phyloP scores from a whole-genome alignment of 2,888 invertebrate genomes.

The Aelia acuminata region DNA sequence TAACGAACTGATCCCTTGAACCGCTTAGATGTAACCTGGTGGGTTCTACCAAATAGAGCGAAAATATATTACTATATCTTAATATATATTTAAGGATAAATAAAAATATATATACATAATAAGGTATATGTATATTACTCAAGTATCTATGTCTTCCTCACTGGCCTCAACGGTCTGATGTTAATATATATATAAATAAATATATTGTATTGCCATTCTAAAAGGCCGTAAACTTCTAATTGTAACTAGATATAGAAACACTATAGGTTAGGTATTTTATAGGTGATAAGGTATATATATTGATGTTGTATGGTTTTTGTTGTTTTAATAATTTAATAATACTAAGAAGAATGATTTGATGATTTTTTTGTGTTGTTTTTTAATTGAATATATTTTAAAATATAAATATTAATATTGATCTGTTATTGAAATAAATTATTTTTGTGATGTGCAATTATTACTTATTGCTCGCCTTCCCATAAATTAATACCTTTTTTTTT shows the following conservation, averaged over 20 bases:
- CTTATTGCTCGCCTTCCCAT: background rate
- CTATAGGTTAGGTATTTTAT: slow-evolving; percentile 53
- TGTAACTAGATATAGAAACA: slow-evolving; percentile 59
- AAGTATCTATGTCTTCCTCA: slow-evolving; percentile 65
- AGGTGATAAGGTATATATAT: slow-evolving; percentile 58
- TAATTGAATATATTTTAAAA: slow-evolving; percentile 57
- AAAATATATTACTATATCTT: slow-evolving; percentile 53
- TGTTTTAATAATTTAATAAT: background rate
- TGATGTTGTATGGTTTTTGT: slow-evolving; percentile 62
- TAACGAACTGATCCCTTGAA: slow-evolving; percentile 58
- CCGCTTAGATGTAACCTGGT: slow-evolving; percentile 54
- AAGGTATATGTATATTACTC: slow-evolving; percentile 63
- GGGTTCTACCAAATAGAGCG: slow-evolving; percentile 56
- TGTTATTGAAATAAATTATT: slow-evolving; percentile 64
- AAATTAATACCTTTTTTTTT: no score
- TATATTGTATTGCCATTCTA: slow-evolving; percentile 63
- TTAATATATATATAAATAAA: slow-evolving; percentile 56
- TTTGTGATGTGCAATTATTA: slow-evolving; percentile 64
- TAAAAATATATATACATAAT: slow-evolving; percentile 56
- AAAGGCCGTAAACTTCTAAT: slow-evolving; percentile 64
- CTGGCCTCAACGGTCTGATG: slow-evolving; percentile 63
- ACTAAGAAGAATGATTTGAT: slow-evolving; percentile 52
- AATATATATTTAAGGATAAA: slow-evolving; percentile 47
- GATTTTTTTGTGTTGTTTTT: slow-evolving; percentile 59
- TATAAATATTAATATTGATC: slow-evolving; percentile 60